Evolutionary conservation across 2,113 vertebrate genomes (phyloP).

Genomic region (Neodontobutis hainanensis): DNA sequence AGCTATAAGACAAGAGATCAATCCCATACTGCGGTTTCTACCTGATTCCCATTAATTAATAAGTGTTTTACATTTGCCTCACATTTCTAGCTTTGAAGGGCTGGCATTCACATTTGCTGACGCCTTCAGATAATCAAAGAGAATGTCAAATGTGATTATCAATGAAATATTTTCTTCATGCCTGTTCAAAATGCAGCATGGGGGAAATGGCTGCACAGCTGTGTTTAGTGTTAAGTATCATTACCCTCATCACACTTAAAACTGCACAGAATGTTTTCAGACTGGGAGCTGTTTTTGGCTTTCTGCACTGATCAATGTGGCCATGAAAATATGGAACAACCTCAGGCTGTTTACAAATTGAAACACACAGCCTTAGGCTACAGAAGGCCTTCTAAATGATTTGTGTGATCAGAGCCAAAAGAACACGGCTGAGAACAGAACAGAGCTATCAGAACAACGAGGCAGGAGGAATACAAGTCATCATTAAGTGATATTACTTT

Average conservation of each 20-base stretch:
- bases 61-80: conserved; percentile 10
- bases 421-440: conserved; percentile 57
- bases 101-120: conserved; percentile 56
- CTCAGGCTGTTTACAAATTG: conserved; percentile 53
- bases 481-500: conserved; percentile 46
- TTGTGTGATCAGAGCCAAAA: conserved; percentile 51
- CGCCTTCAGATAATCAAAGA: conserved; percentile 59
- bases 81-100: conserved; percentile 27
- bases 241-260: conserved; percentile 42
- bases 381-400: conserved; percentile 59
- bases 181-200: conserved; percentile 15
- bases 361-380: conserved; percentile 46
- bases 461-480: conserved; percentile 25
- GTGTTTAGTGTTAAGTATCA: conserved; percentile 24
- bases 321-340: conserved; percentile 57
- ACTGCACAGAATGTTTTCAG: conserved; percentile 45
- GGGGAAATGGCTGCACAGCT: conserved; percentile 45
- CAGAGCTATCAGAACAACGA: conserved; percentile 52
- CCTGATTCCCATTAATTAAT: conserved; percentile 16
- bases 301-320: conserved; percentile 60
- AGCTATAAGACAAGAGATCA: neutral
- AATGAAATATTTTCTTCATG: conserved; percentile 49
- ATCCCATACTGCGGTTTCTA: conserved; percentile 1
- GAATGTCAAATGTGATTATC: conserved; percentile 54
- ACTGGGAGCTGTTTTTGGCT: conserved; percentile 30